Evolutionary conservation across 2,888 invertebrate species (phyloP).

Genomic region (Drosophila macrospina): DNA sequence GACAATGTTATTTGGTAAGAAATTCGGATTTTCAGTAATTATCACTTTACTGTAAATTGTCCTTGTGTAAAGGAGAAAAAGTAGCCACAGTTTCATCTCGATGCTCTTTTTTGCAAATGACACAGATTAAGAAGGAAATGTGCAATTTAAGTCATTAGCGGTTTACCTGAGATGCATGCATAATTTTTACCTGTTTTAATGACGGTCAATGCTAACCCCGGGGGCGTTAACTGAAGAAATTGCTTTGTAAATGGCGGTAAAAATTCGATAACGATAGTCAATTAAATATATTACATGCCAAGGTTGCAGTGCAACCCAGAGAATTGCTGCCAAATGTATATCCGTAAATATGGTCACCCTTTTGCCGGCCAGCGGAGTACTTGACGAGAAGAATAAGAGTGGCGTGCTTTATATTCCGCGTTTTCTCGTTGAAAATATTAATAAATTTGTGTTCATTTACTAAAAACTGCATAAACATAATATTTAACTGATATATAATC

Average conservation of each 20-base stretch:
- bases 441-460: background rate
- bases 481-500: background rate
- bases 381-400: slow-evolving; percentile 48
- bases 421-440: slow-evolving; percentile 28
- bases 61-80: slow-evolving; percentile 11
- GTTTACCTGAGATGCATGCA: slow-evolving; percentile 48
- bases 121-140: background rate
- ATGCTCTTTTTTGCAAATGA: slow-evolving; percentile 12
- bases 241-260: slow-evolving; percentile 12
- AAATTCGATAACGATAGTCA: background rate
- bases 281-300: no score
- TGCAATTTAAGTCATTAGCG: slow-evolving; percentile 14
- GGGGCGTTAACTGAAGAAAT: slow-evolving; percentile 7
- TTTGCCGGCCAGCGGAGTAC: slow-evolving; percentile 49
- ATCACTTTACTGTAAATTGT: background rate
- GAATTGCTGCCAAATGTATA: no score
- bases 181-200: slow-evolving; percentile 39
- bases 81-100: slow-evolving; percentile 38
- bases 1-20: slow-evolving; percentile 36
- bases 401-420: slow-evolving; percentile 53
- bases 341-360: slow-evolving; percentile 45
- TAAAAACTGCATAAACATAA: background rate
- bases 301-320: no score
- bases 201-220: background rate
- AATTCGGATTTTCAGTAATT: background rate